These are phyloP conservation scores for Eulimnadia texana DNA, from an alignment of 1,140 invertebrate species.

Conservation along the genomic window DNA sequence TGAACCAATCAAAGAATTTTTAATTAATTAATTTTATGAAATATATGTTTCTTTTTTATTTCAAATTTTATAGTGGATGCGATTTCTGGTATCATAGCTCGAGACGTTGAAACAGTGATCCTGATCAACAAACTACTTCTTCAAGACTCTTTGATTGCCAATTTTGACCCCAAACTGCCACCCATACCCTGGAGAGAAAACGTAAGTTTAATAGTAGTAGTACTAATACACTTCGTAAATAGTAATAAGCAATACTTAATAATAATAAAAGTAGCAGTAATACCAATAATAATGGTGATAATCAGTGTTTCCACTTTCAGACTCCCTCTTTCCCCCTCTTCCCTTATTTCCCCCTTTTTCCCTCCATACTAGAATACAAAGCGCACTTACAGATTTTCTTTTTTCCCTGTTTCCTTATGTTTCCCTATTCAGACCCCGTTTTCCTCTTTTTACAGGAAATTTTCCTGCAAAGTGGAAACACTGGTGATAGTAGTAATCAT, in stretches of 20 bases:
- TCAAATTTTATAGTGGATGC: conserved; percentile 10
- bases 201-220: not conserved
- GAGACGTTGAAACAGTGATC: conserved; percentile 15
- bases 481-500: too few relatives aligned
- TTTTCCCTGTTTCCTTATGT: too few relatives aligned
- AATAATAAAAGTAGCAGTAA: not conserved
- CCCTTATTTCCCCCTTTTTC: too few relatives aligned
- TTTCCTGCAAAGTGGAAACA: too few relatives aligned
- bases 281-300: too few relatives aligned
- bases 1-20: not conserved
- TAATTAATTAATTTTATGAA: too few relatives aligned
- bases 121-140: conserved; percentile 16
- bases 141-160: conserved; percentile 17
- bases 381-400: too few relatives aligned
- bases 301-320: too few relatives aligned
- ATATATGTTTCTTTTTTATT: conserved; percentile 9
- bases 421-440: too few relatives aligned
- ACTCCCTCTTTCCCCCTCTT: too few relatives aligned
- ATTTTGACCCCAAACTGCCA: conserved; percentile 18
- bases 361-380: too few relatives aligned
- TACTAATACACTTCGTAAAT: not conserved
- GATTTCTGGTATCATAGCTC: conserved; percentile 20
- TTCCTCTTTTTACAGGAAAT: too few relatives aligned
- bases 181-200: conserved; percentile 21
- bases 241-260: not conserved